Base-by-base conservation (phyloP, 2,797 vertebrate species). In the Propithecus deckenii region DNA sequence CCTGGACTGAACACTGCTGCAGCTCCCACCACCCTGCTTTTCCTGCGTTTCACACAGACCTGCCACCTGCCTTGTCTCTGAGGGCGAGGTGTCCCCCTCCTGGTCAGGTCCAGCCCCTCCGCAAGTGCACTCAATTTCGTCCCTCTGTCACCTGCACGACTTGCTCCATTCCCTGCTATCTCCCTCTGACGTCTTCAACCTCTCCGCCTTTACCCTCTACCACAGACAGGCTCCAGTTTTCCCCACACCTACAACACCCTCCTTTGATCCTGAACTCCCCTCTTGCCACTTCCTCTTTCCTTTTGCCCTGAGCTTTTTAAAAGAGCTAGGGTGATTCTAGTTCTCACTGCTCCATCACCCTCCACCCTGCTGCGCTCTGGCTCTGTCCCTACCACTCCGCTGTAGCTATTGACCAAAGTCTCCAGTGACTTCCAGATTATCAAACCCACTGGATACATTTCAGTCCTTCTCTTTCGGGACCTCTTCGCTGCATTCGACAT, bases 281-380 rank as follows among this genome's bases (percentile, higher is more conserved):
- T 15, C 22, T 0, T 2, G 2, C 50, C 41, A 5, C 50, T 52
- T 17, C 28, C 43, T 46, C 81, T 88, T 69, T 87, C 41, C 41
- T 38, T 67, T 72, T n/a, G 14, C 59, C 32, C 55, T 28, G 25
- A 72, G 10, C 28, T 93, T 74, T 18, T 43, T 46, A 4, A 85
- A 78, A 48, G 50, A 38, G n/a, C 7, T n/a, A 22, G 22, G 22
- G 30, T 12, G 22, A 71, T 28, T n/a, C 63, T 57, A 38, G 1
- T 32, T 48, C 20, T 78, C 9, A 0, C 41, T 22, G 14, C 18
- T 63, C 57, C 52, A 4, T 15, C 2, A 0, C 17, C 80, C 17
- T 38, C n/a, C 18, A 13, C 55, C 9, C 22, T 0, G 3, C 0
- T 4, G 5, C 28, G 9, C 32, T 32, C 38, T 20, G 7, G 6